These are phyloP conservation scores for Tamandua tetradactyla DNA, from an alignment of 2,797 vertebrate species.

Conservation along the genomic window DNA sequence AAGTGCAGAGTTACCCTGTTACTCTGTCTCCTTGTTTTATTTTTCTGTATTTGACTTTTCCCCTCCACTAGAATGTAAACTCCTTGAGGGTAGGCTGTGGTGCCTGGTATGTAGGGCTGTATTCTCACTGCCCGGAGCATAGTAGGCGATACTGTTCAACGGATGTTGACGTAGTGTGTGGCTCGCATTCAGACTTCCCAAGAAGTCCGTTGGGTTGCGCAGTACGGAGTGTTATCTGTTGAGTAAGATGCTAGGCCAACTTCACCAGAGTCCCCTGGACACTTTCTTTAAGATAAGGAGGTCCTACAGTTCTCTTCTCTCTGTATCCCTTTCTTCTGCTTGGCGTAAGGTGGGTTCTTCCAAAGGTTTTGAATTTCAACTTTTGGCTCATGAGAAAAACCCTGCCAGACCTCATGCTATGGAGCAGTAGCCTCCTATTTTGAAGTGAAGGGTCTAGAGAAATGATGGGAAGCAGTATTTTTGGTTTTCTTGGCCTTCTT, in stretches of 20 bases:
- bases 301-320: not conserved
- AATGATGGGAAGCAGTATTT: not conserved
- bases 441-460: not conserved
- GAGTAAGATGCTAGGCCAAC: not conserved
- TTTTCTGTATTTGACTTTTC: not conserved
- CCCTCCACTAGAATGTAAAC: not conserved
- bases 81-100: not conserved
- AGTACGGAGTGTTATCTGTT: not conserved
- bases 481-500: not conserved
- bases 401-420: not conserved
- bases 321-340: not conserved
- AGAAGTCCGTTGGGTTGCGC: not conserved
- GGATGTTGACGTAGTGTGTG: too few species aligned
- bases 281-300: not conserved
- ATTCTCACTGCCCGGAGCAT: not conserved
- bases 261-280: not conserved
- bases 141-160: not conserved
- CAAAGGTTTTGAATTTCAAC: not conserved
- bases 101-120: not conserved
- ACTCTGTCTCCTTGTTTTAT: not conserved
- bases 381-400: not conserved
- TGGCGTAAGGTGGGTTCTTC: not conserved
- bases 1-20: not conserved
- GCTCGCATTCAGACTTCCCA: not conserved
- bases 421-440: not conserved